Conservation (phyloP, 2,113 vertebrate species). For the Nycticryphes semicollaris region DNA sequence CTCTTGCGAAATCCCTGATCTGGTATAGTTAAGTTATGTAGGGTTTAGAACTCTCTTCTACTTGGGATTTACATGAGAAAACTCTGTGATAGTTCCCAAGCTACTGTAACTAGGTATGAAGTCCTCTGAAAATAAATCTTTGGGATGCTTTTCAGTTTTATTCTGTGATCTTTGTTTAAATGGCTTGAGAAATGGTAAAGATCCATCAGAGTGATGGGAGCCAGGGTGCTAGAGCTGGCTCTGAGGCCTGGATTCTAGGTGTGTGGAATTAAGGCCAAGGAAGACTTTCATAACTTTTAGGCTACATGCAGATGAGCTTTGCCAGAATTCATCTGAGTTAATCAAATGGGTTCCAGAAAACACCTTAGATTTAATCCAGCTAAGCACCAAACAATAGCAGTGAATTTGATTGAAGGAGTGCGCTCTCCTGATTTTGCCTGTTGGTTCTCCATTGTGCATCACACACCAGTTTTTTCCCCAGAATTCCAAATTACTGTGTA, state of each 20-base stretch:
- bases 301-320: not conserved
- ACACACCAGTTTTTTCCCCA: not conserved
- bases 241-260: accelerated
- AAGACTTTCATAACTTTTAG: not conserved
- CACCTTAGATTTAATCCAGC: conserved; percentile 29
- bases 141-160: not conserved
- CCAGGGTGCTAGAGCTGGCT: not conserved
- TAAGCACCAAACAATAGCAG: not conserved
- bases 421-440: not conserved
- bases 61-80: not conserved
- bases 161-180: not conserved
- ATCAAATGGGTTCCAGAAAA: conserved; percentile 30
- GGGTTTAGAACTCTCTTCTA: not conserved
- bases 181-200: not conserved
- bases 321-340: not conserved
- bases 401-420: not conserved
- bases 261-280: not conserved
- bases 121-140: not conserved
- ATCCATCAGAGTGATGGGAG: not conserved
- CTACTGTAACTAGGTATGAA: not conserved
- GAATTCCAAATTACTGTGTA: not conserved
- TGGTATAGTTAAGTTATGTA: not conserved
- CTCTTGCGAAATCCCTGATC: not conserved
- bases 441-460: not conserved
- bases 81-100: not conserved